Percentiles rank a stretch among this genome's conserved stretches.
phyloP scores from a whole-genome alignment of 2,797 vertebrate genomes.

The Pseudomugil gertrudae region DNA sequence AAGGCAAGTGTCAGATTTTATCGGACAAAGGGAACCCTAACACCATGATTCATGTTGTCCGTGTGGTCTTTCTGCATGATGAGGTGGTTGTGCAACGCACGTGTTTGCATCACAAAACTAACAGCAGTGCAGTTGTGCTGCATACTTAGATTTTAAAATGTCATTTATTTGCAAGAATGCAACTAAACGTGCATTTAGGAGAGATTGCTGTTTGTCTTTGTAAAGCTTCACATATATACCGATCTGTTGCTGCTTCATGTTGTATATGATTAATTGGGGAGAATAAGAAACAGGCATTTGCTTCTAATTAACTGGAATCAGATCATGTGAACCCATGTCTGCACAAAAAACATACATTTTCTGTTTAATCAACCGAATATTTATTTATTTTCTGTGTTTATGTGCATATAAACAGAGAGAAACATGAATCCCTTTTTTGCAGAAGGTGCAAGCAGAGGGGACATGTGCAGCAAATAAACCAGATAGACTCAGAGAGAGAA shows the following conservation, averaged over 20 bases:
- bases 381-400: too few relatives aligned
- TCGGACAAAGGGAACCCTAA: constrained; percentile 38
- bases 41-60: constrained; percentile 2
- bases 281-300: neutral
- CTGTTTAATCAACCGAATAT: neutral
- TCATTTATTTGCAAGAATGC: neutral
- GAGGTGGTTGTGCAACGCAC: constrained; percentile 8
- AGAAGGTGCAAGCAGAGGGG: constrained; percentile 3
- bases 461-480: constrained; percentile 3
- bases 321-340: neutral
- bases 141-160: neutral
- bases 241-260: neutral
- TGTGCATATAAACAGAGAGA: constrained; percentile 5
- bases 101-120: neutral
- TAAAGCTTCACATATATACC: neutral
- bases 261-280: neutral
- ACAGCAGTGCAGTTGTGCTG: constrained; percentile 2
- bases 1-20: constrained; percentile 8
- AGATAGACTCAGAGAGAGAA: constrained; percentile 26
- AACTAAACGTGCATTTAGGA: neutral
- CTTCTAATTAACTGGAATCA: neutral
- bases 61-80: constrained; percentile 12
- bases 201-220: neutral
- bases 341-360: neutral
- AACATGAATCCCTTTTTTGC: constrained; percentile 2